A percentile compares a stretch with the other conserved stretches of the same genome.
These are phyloP conservation scores for Hyles lineata DNA, from an alignment of 2,888 invertebrate species.

Conservation along the genomic window DNA sequence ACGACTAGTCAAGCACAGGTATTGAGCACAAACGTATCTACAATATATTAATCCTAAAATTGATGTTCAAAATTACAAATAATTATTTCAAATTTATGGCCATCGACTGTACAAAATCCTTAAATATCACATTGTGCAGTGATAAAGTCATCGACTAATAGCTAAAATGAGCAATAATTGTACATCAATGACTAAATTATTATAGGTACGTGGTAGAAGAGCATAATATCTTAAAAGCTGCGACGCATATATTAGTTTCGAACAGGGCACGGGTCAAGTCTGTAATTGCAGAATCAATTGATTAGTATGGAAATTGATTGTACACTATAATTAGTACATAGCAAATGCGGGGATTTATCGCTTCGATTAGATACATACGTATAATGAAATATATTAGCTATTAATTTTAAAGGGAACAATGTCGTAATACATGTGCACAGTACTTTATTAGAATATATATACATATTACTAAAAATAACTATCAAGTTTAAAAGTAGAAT, in stretches of 20 bases:
- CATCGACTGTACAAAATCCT: not conserved
- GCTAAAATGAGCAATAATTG: not conserved
- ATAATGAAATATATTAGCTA: slow-evolving; percentile 20
- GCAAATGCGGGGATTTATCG: slow-evolving; percentile 36
- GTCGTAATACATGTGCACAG: not conserved
- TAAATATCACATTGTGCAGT: slow-evolving; percentile 7
- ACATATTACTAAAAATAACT: too few species aligned
- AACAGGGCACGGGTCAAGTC: slow-evolving; percentile 61
- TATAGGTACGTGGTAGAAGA: slow-evolving; percentile 4
- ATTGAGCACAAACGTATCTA: too few species aligned
- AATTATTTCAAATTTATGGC: not conserved
- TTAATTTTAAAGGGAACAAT: slow-evolving; percentile 1
- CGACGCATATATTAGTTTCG: slow-evolving; percentile 36
- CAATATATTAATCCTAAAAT: too few species aligned
- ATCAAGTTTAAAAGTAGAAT: too few species aligned
- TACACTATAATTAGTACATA: slow-evolving; percentile 23
- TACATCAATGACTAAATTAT: slow-evolving; percentile 17
- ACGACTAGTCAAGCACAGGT: too few species aligned
- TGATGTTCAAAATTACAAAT: not conserved
- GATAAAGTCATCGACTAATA: slow-evolving; percentile 21
- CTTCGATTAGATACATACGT: slow-evolving; percentile 37
- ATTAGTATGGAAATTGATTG: slow-evolving; percentile 54
- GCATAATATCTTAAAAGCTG: not conserved
- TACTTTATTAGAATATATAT: too few species aligned
- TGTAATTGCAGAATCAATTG: slow-evolving; percentile 68